A percentile compares a stretch with the other conserved stretches of the same genome.
Conservation (phyloP, 2,113 vertebrate genomes). For the Charadrius vociferus region DNA sequence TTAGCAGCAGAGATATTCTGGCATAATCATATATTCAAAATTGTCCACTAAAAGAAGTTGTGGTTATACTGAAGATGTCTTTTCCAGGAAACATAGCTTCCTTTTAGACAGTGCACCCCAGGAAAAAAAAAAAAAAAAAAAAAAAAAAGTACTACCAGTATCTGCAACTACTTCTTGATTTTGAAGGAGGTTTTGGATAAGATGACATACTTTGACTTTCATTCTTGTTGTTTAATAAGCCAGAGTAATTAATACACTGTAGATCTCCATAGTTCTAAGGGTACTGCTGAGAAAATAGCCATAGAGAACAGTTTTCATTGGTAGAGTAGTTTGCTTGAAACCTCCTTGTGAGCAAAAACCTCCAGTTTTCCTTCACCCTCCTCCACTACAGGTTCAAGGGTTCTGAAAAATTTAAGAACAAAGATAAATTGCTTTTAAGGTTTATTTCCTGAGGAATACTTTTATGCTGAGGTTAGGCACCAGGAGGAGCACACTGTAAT, state of each 20-base stretch:
- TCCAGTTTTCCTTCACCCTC: neutral
- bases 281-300: neutral
- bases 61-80: neutral
- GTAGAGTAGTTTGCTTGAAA: neutral
- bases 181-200: neutral
- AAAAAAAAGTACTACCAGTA: neutral
- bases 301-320: neutral
- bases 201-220: neutral
- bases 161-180: neutral
- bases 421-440: neutral
- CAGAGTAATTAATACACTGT: neutral
- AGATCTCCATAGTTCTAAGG: neutral
- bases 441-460: neutral
- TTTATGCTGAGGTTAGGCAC: neutral
- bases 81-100: neutral
- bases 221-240: neutral
- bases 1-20: neutral
- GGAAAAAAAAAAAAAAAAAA: too few species aligned
- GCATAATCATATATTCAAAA: neutral
- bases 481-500: neutral
- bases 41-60: neutral
- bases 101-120: neutral
- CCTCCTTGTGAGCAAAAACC: neutral
- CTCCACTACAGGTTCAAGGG: neutral
- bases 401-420: neutral